Evolutionary conservation across 2,888 invertebrate species (phyloP).

Genomic region (Lycocerus yunnanus): DNA sequence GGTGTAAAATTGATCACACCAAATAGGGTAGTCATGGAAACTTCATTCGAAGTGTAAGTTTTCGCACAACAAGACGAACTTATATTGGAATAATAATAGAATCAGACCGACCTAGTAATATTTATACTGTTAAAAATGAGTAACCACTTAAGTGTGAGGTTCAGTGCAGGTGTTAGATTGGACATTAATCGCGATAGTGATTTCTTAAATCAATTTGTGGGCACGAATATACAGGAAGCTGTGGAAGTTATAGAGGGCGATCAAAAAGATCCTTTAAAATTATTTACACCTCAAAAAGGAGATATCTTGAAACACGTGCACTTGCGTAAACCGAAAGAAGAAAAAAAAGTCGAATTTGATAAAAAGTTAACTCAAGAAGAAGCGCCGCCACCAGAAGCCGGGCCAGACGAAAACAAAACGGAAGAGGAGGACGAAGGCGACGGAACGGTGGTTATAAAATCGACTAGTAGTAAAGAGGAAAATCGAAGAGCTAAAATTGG

Average conservation of each 20-base stretch:
- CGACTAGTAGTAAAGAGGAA: conserved; percentile 7
- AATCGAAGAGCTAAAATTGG: conserved; percentile 35
- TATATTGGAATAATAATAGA: background rate
- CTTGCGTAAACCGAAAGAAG: conserved; percentile 49
- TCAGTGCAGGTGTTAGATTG: conserved; percentile 16
- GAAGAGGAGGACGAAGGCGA: conserved; percentile 48
- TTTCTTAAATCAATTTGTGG: conserved; percentile 78
- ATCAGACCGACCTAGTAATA: background rate
- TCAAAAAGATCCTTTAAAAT: conserved; percentile 30
- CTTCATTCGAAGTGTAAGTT: conserved; percentile 30
- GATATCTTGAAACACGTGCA: background rate
- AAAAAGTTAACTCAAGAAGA: conserved; percentile 5
- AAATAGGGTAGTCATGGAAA: conserved; percentile 33
- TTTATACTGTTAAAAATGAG: background rate
- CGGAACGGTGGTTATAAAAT: conserved; percentile 38
- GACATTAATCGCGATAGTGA: conserved; percentile 72
- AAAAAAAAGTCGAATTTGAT: conserved; percentile 18
- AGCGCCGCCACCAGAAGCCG: background rate
- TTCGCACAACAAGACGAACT: conserved; percentile 27
- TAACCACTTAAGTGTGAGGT: conserved; percentile 1
- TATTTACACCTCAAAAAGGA: conserved; percentile 18
- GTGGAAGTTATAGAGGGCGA: conserved; percentile 49
- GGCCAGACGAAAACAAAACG: conserved; percentile 33
- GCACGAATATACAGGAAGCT: conserved; percentile 65
- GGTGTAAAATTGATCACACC: conserved; percentile 37